Percentiles rank a stretch among this genome's conserved stretches.
phyloP scores from a whole-genome alignment of 1,140 invertebrate genomes.

The Calephelis nemesis region DNA sequence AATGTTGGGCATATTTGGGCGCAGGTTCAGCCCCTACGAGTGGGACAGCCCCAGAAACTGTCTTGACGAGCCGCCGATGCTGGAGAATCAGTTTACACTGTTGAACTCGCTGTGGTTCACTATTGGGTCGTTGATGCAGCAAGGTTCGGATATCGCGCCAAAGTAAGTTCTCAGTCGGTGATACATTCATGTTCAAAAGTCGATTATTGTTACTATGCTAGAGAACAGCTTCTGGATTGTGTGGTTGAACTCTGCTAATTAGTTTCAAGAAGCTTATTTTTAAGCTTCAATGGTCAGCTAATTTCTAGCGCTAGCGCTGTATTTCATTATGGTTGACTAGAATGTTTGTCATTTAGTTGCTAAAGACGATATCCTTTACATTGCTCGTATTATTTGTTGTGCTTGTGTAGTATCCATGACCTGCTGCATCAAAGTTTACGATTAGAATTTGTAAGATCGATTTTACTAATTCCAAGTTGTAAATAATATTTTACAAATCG shows the following conservation, averaged over 20 bases:
- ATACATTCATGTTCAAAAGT: slow-evolving; percentile 11
- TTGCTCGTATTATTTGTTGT: slow-evolving; percentile 42
- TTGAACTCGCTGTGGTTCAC: slow-evolving; percentile 94
- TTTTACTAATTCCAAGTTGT: slow-evolving; percentile 20
- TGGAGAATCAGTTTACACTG: slow-evolving; percentile 93
- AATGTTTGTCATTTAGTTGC: slow-evolving; percentile 58
- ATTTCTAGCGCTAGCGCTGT: slow-evolving; percentile 1
- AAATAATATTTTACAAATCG: background rate
- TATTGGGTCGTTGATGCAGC: slow-evolving; percentile 94
- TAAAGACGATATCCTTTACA: slow-evolving; percentile 44
- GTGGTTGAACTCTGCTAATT: slow-evolving; percentile 50
- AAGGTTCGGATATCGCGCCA: slow-evolving; percentile 93
- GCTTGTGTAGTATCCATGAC: slow-evolving; percentile 72
- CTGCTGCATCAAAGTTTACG: slow-evolving; percentile 75
- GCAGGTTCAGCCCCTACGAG: slow-evolving; percentile 93
- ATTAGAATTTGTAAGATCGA: slow-evolving; percentile 34
- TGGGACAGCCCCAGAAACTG: slow-evolving; percentile 92
- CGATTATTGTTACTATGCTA: slow-evolving; percentile 5
- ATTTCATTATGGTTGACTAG: slow-evolving; percentile 42
- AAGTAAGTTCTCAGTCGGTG: slow-evolving; percentile 79
- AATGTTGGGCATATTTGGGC: slow-evolving; percentile 60
- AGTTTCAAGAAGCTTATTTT: slow-evolving; percentile 72
- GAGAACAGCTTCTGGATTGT: slow-evolving; percentile 9
- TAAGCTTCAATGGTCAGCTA: slow-evolving; percentile 58
- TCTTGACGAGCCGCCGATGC: slow-evolving; percentile 86